Conservation (phyloP, 2,113 vertebrate genomes). For the Reinhardtius hippoglossoides region DNA sequence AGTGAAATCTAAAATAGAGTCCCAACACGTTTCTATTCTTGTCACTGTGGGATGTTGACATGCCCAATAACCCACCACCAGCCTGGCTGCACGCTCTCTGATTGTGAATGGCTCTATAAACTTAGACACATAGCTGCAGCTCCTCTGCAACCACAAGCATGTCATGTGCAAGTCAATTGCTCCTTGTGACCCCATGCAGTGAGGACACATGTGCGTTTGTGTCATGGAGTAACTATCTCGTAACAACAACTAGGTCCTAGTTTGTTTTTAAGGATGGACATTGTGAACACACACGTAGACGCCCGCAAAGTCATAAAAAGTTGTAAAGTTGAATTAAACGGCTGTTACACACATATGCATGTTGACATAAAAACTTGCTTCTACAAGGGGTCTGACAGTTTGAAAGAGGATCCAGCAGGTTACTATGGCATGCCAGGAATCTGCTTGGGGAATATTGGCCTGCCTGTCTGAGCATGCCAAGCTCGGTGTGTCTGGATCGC, state of each 20-base stretch:
- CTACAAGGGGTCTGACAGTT: constrained; percentile 40
- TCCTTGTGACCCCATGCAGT: constrained; percentile 31
- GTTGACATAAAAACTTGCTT: constrained; percentile 30
- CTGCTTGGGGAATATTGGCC: constrained; percentile 75
- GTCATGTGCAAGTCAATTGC: constrained; percentile 42
- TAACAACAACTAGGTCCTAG: constrained; percentile 4
- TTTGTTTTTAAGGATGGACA: not conserved
- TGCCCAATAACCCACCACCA: constrained; percentile 32
- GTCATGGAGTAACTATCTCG: constrained; percentile 10
- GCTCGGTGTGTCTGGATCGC: constrained; percentile 58
- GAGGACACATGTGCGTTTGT: constrained; percentile 26
- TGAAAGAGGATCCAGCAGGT: constrained; percentile 78
- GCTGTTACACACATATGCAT: constrained; percentile 21
- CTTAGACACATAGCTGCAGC: constrained; percentile 30
- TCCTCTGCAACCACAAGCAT: constrained; percentile 39
- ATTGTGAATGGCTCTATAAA: constrained; percentile 32
- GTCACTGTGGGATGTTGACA: constrained; percentile 54
- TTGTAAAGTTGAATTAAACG: constrained; percentile 16
- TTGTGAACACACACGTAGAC: not conserved
- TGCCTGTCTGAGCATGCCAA: constrained; percentile 80
- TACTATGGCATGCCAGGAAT: constrained; percentile 86
- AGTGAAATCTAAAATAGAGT: constrained; percentile 60
- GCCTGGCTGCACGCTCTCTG: constrained; percentile 14
- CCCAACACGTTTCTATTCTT: constrained; percentile 46
- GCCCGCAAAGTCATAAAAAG: not conserved